Evolutionary conservation across 2,797 vertebrate species (phyloP).

Genomic region (Peromyscus melanophrys): DNA sequence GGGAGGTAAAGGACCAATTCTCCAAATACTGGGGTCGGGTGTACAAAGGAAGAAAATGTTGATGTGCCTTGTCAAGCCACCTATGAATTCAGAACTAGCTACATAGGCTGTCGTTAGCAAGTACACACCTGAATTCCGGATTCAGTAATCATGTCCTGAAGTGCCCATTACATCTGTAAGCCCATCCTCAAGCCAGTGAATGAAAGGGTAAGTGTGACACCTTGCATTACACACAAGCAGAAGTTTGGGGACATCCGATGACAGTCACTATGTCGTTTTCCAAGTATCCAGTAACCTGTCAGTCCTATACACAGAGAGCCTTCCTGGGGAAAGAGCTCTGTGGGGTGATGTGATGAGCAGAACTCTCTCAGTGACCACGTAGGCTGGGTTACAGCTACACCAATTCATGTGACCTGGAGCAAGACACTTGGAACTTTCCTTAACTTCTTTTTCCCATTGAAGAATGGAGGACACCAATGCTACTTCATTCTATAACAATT

Average conservation of each 20-base stretch:
- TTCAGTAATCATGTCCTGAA: neutral
- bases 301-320: neutral
- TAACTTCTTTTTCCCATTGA: constrained; percentile 33
- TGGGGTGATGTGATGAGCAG: no score
- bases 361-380: neutral
- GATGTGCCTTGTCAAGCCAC: neutral
- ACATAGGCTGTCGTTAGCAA: neutral
- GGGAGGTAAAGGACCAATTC: neutral
- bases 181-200: neutral
- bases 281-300: neutral
- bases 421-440: neutral
- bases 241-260: neutral
- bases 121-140: neutral
- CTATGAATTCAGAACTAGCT: neutral
- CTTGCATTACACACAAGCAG: neutral
- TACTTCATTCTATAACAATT: constrained; percentile 21
- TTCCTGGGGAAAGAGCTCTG: neutral
- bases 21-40: neutral
- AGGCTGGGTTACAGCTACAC: neutral
- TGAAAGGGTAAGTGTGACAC: neutral
- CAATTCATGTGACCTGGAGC: neutral
- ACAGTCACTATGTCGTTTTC: neutral
- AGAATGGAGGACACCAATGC: neutral
- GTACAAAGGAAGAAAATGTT: neutral
- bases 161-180: neutral